Conservation (phyloP, 2,888 invertebrate species). For the Cantharis lateralis region DNA sequence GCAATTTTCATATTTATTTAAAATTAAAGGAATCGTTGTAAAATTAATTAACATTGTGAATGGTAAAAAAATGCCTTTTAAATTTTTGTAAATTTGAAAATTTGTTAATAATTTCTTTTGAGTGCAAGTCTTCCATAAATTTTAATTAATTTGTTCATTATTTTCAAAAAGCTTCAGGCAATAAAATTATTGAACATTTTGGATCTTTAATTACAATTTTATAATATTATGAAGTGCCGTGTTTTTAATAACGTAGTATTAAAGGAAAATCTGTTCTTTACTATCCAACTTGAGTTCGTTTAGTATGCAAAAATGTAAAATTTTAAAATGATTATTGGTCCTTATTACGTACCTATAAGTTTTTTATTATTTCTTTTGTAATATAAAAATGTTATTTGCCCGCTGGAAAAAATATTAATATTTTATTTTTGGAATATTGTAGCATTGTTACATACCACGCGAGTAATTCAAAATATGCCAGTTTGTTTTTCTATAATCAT, state of each 20-base stretch:
- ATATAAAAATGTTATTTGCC: too few species aligned
- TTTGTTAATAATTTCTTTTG: neutral
- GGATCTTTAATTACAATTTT: neutral
- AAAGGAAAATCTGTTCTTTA: neutral
- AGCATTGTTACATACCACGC: too few species aligned
- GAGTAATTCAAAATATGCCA: too few species aligned
- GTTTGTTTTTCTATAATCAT: too few species aligned
- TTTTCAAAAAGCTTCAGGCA: neutral
- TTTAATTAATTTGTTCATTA: neutral
- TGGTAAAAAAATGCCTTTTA: neutral
- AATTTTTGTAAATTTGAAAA: neutral
- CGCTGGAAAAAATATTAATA: too few species aligned
- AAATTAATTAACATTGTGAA: neutral
- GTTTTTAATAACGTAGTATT: neutral
- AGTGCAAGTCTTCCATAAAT: neutral
- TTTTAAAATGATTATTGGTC: neutral
- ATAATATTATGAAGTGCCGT: neutral
- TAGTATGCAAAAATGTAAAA: neutral
- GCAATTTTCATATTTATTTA: neutral
- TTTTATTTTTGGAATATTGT: too few species aligned
- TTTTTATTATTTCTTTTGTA: too few species aligned
- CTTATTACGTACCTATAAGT: too few species aligned
- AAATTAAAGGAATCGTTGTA: neutral
- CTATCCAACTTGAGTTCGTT: neutral
- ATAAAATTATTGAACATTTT: neutral